phyloP scores from a whole-genome alignment of 2,888 invertebrate genomes.

The Drosophila cyrtoloma region DNA sequence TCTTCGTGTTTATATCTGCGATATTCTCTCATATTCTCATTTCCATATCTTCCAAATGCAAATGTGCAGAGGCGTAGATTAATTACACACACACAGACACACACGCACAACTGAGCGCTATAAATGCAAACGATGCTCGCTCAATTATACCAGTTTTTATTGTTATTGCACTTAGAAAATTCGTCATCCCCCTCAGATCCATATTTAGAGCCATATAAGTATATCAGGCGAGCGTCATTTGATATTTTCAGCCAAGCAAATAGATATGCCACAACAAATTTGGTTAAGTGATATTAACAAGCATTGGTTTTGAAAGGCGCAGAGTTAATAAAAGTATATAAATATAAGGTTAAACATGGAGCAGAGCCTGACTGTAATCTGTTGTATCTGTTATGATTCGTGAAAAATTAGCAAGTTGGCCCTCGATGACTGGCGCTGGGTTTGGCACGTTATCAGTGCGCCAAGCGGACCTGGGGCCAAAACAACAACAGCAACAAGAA shows the following conservation, averaged over 20 bases:
- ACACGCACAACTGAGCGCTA: slow-evolving; percentile 8
- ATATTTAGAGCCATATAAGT: slow-evolving; percentile 15
- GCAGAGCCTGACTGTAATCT: slow-evolving; percentile 18
- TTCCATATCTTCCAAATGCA: slow-evolving; percentile 59
- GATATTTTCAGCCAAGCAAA: slow-evolving; percentile 36
- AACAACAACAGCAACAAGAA: slow-evolving; percentile 14
- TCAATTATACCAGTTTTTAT: slow-evolving; percentile 69
- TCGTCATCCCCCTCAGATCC: background rate
- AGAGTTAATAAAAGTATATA: slow-evolving; percentile 6
- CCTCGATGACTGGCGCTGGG: slow-evolving; percentile 45
- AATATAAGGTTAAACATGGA: background rate
- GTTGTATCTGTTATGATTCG: slow-evolving; percentile 52
- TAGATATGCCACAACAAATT: slow-evolving; percentile 29
- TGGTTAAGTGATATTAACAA: slow-evolving; percentile 48
- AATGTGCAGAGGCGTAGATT: slow-evolving; percentile 64
- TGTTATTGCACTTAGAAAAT: slow-evolving; percentile 68
- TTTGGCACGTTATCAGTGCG: slow-evolving; percentile 42
- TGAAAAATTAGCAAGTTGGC: slow-evolving; percentile 41
- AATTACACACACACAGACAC: slow-evolving; percentile 56
- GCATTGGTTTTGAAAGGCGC: slow-evolving; percentile 41
- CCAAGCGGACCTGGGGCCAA: slow-evolving; percentile 8
- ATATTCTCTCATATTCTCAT: slow-evolving; percentile 19
- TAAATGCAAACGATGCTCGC: slow-evolving; percentile 45
- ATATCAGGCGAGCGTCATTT: slow-evolving; percentile 35
- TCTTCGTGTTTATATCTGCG: slow-evolving; percentile 15